Percentiles rank a stretch among this genome's conserved stretches.
phyloP scores from a whole-genome alignment of 2,797 vertebrate genomes.

The Pseudochirops cupreus region DNA sequence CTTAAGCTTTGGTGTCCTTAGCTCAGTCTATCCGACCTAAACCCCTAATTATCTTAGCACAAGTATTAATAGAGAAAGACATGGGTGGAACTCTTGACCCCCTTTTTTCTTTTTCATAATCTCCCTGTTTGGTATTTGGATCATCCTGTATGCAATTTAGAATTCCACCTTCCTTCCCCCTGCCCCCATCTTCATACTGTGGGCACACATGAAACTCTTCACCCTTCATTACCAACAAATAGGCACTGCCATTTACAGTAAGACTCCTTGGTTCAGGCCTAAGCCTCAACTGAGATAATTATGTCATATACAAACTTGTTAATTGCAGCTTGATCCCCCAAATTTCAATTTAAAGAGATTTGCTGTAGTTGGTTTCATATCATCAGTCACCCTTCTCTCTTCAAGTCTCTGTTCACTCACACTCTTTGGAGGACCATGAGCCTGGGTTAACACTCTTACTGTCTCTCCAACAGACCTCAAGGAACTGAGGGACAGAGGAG shows the following conservation, averaged over 20 bases:
- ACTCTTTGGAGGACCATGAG: background rate
- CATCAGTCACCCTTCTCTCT: slow-evolving; percentile 22
- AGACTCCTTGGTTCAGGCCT: slow-evolving; percentile 50
- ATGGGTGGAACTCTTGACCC: background rate
- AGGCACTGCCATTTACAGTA: background rate
- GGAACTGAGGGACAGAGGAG: slow-evolving; percentile 32
- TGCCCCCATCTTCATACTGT: background rate
- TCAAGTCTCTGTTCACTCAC: slow-evolving; percentile 34
- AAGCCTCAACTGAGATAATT: slow-evolving; percentile 24
- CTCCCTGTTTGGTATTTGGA: background rate
- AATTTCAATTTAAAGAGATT: background rate
- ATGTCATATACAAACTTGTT: slow-evolving; percentile 29
- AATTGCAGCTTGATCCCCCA: slow-evolving; percentile 33
- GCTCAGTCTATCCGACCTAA: slow-evolving; percentile 4
- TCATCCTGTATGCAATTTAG: background rate
- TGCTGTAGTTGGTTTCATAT: slow-evolving; percentile 18
- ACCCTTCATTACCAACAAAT: background rate
- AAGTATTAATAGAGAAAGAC: background rate
- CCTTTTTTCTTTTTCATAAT: background rate
- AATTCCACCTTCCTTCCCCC: background rate
- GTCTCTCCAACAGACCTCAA: slow-evolving; percentile 11
- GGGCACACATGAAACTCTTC: background rate
- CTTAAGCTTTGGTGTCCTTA: background rate
- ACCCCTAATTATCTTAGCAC: background rate
- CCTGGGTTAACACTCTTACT: slow-evolving; percentile 7